Evolutionary conservation across 2,888 invertebrate species (phyloP).

Genomic region (Macrosiphum euphorbiae): DNA sequence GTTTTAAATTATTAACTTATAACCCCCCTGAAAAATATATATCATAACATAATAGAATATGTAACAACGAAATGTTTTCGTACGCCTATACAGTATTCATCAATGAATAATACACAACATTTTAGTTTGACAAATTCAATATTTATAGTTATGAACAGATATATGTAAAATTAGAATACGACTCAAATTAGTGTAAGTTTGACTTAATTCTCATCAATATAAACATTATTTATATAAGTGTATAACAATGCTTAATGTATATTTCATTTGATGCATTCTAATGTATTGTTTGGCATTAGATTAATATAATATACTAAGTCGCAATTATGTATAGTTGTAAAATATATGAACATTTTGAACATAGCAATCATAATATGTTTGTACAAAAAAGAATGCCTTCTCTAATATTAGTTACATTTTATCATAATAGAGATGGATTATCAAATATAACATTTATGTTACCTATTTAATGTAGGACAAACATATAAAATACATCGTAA

Average conservation of each 20-base stretch:
- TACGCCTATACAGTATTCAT: not conserved
- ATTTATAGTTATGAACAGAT: not conserved
- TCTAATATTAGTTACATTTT: not conserved
- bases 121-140: not conserved
- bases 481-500: not conserved
- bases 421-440: not conserved
- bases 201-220: not conserved
- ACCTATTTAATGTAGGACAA: not conserved
- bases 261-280: not conserved
- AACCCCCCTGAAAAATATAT: not conserved
- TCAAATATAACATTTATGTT: not conserved
- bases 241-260: not conserved
- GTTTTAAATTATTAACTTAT: slow-evolving; percentile 46
- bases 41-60: slow-evolving; percentile 8
- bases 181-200: not conserved
- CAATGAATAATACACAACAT: not conserved
- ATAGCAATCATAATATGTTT: not conserved
- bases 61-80: not conserved
- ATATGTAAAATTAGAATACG: not conserved
- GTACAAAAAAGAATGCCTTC: not conserved
- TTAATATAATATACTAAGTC: not conserved
- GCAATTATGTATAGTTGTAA: not conserved
- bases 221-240: not conserved
- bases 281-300: not conserved
- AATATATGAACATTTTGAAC: not conserved